Base-by-base conservation (phyloP, 2,888 invertebrate genomes). In the Eupithecia centaureata region DNA sequence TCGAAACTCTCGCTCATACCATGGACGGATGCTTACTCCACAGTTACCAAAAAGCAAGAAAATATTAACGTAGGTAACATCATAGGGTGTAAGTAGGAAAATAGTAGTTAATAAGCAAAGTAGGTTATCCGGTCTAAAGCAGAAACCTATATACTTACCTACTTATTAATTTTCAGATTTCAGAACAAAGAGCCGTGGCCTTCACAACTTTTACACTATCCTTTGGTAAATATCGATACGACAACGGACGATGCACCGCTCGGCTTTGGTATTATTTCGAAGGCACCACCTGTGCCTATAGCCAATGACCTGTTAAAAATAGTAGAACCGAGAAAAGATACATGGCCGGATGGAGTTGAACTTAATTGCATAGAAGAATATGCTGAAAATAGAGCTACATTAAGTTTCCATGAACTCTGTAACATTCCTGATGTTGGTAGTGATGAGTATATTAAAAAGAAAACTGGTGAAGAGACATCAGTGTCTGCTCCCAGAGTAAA, bases 51-150 rank as follows among this genome's bases (percentile, higher is more conserved):
- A 54, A 28, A 72, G 35, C 51, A 73, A 65, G 58, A 72, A 67
- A 69, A 66, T 68, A 10, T 27, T 70, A 18, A 60, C 56, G 75
- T 75, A 69, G 68, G 64, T 30, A 28, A 10, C n/a, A 30, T 56
- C n/a, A 30, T 56, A n/a, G n/a, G n/a, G 13, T n/a, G 56, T 56
- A 15, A 7, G 1, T 13, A 52, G 15, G 27, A 27, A 15, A 47
- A 22, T n/a, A 10, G 3, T 18, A 22, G 22, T 22, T 22, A 22
- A 4, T 47, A 42, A 1, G 18, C 22, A 47, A 12, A 10, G 4
- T 22, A 22, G 12, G 4, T 12, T 22, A 3, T 5, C 5, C 4
- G 30, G 30, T 5, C 30, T 30, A 30, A 5, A 30, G 5, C 5
- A 30, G 30, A 30, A 30, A n/a, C n/a, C n/a, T n/a, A n/a, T n/a